Percentiles rank a stretch among this genome's conserved stretches.
Evolutionary conservation across 2,888 invertebrate genomes (phyloP).

Genomic region (Lysandra bellargus): DNA sequence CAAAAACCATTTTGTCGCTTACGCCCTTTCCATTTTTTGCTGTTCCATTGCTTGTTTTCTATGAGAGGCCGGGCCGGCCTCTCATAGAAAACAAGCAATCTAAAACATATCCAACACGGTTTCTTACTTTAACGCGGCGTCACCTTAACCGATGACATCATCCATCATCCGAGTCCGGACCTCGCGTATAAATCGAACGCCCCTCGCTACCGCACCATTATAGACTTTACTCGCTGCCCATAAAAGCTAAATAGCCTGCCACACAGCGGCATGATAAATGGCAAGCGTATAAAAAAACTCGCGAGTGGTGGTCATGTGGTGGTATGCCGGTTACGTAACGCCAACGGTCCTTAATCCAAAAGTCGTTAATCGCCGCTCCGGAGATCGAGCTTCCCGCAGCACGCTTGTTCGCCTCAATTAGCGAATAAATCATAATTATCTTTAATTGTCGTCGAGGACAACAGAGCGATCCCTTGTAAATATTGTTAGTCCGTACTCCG

Average conservation of each 20-base stretch:
- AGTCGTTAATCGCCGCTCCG: conserved; percentile 3
- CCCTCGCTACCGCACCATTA: neutral
- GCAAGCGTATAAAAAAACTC: conserved; percentile 13
- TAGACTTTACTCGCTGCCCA: neutral
- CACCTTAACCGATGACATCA: conserved; percentile 16
- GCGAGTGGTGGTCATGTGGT: conserved; percentile 12
- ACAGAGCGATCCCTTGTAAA: neutral
- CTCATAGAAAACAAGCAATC: too few relatives aligned
- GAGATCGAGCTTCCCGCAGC: neutral
- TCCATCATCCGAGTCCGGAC: conserved; percentile 8
- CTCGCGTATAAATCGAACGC: conserved; percentile 10
- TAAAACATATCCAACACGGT: too few relatives aligned
- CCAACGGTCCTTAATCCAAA: conserved; percentile 10
- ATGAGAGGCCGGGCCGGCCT: too few relatives aligned
- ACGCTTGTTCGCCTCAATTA: neutral
- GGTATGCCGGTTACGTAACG: conserved; percentile 8
- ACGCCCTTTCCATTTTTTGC: too few relatives aligned
- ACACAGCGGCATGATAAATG: neutral
- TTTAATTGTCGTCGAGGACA: neutral
- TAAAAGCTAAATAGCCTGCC: neutral
- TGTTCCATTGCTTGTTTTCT: too few relatives aligned
- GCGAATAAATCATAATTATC: neutral
- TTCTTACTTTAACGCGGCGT: too few relatives aligned
- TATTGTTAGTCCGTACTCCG: neutral
- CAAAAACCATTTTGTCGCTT: too few relatives aligned